Conservation (phyloP, 2,888 invertebrate genomes). For the Nebria brevicollis region DNA sequence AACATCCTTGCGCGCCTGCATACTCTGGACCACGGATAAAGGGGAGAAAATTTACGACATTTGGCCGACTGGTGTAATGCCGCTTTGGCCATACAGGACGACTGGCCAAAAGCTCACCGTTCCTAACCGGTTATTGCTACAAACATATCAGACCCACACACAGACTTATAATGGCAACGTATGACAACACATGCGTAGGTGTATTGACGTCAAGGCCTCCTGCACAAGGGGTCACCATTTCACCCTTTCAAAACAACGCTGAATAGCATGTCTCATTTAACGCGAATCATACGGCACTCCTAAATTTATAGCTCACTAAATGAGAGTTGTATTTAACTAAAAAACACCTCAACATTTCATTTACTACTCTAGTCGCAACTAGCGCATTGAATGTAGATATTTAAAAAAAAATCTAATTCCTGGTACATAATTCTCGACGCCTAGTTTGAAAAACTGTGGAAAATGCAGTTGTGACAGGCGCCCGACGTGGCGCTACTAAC, state of each 20-base stretch:
- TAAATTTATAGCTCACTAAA: not conserved
- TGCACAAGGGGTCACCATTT: not conserved
- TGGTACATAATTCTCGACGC: constrained; percentile 13
- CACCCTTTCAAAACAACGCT: not conserved
- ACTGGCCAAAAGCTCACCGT: not conserved
- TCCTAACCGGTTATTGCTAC: constrained; percentile 11
- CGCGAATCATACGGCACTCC: not conserved
- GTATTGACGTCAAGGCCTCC: not conserved
- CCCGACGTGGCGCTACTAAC: constrained; percentile 22
- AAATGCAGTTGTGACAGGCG: not conserved
- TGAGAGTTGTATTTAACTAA: too few relatives aligned
- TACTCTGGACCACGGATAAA: not conserved
- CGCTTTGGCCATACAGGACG: not conserved
- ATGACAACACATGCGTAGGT: not conserved
- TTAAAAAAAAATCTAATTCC: not conserved
- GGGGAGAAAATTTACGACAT: constrained; percentile 19
- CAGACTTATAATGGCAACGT: not conserved
- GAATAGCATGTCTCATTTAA: not conserved
- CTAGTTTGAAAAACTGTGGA: not conserved
- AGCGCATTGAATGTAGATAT: too few relatives aligned
- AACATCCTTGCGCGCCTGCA: not conserved
- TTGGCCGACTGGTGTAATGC: constrained; percentile 14
- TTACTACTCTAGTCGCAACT: too few relatives aligned
- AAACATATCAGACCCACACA: constrained; percentile 12
- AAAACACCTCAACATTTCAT: too few relatives aligned